These are phyloP conservation scores for Telmatochromis brachygnathus DNA, from an alignment of 2,113 vertebrate species.

Conservation along the genomic window DNA sequence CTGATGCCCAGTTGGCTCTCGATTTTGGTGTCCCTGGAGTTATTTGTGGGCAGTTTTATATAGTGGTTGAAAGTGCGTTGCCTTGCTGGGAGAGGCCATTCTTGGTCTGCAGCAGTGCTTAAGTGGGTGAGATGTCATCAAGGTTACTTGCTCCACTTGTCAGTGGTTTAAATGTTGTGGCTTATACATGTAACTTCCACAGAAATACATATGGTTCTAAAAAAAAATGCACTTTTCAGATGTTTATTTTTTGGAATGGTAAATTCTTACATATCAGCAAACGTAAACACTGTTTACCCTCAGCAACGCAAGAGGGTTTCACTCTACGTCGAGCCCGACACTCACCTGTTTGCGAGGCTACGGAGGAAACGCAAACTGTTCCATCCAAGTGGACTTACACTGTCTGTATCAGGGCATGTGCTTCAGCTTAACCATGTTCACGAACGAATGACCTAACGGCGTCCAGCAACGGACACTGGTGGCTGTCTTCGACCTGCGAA, in stretches of 20 bases:
- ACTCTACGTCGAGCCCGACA: neutral
- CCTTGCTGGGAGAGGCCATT: neutral
- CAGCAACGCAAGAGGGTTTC: neutral
- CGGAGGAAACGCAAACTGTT: neutral
- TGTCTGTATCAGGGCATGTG: constrained; percentile 24
- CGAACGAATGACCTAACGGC: neutral
- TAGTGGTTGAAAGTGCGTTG: neutral
- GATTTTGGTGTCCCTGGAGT: neutral
- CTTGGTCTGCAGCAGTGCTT: neutral
- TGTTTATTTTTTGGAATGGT: constrained; percentile 27
- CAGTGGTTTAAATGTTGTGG: neutral
- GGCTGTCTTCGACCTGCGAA: constrained; percentile 9
- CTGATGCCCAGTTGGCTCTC: neutral
- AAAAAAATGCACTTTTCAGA: constrained; percentile 1
- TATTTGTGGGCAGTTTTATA: neutral
- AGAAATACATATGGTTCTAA: neutral
- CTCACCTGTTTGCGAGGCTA: neutral
- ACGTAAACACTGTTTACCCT: constrained; percentile 9
- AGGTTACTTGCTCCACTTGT: neutral
- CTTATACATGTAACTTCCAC: neutral
- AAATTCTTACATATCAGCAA: constrained; percentile 27
- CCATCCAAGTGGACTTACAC: neutral
- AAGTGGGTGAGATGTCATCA: neutral
- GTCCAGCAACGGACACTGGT: neutral
- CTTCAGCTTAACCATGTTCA: constrained; percentile 2